Percentiles rank a stretch among this genome's conserved stretches.
Evolutionary conservation across 1,140 invertebrate species (phyloP).

Genomic region (Drosophila repletoides): DNA sequence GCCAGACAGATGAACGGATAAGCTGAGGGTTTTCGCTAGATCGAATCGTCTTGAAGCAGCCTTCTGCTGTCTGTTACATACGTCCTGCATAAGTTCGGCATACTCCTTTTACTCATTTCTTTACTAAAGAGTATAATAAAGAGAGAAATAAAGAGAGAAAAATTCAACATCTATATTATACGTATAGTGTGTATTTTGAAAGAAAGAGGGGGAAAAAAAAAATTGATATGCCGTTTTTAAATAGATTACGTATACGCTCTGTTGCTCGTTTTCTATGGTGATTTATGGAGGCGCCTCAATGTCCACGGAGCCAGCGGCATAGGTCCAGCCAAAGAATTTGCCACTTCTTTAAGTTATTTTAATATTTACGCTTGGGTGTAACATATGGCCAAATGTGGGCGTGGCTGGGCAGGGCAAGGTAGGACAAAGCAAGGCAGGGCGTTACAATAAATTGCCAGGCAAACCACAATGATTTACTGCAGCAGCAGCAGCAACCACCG

Average conservation of each 20-base stretch:
- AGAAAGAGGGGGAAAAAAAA: conserved; percentile 19
- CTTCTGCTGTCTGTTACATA: no score
- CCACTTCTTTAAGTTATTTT: conserved; percentile 75
- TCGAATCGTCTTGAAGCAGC: no score
- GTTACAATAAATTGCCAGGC: conserved; percentile 68
- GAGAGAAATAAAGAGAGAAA: no score
- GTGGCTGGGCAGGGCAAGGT: not conserved
- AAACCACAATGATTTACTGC: conserved; percentile 78
- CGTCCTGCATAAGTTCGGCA: no score
- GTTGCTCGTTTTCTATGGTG: conserved; percentile 48
- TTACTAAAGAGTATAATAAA: no score
- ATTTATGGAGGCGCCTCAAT: conserved; percentile 71
- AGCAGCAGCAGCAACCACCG: conserved; percentile 24
- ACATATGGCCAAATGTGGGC: conserved; percentile 54
- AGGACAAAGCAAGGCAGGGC: not conserved
- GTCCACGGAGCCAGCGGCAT: conserved; percentile 41
- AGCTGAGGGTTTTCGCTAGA: no score
- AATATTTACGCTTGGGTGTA: conserved; percentile 73
- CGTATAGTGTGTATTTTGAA: conserved; percentile 2
- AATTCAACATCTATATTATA: not conserved
- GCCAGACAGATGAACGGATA: no score
- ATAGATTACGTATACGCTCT: conserved; percentile 72
- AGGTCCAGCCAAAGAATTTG: conserved; percentile 56
- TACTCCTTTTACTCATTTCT: no score
- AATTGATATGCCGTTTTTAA: conserved; percentile 64